Conservation (phyloP, 2,797 vertebrate species). For the Poeciliopsis paucimaculata region DNA sequence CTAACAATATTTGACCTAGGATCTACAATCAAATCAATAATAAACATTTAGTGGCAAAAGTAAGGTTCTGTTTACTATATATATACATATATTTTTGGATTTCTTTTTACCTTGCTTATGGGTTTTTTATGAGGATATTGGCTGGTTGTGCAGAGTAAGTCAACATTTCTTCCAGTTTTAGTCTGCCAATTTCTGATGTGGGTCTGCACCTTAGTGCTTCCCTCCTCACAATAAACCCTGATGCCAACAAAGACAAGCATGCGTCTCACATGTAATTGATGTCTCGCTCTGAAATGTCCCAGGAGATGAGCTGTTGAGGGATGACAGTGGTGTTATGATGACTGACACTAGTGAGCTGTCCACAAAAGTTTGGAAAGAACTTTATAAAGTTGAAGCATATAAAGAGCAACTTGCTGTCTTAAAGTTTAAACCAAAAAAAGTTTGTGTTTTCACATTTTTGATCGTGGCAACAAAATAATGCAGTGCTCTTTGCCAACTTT, state of each 20-base stretch:
- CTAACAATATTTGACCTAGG: not conserved
- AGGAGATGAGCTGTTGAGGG: conserved; percentile 7
- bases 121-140: not conserved
- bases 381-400: not conserved
- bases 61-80: not conserved
- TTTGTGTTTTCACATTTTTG: conserved; percentile 1
- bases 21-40: not conserved
- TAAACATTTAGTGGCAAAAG: not conserved
- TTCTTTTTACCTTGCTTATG: not conserved
- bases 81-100: not conserved
- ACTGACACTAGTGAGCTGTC: conserved; percentile 2
- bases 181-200: not conserved
- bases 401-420: not conserved
- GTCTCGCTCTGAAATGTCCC: not conserved
- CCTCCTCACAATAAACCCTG: not conserved
- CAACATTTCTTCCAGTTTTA: not conserved
- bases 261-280: conserved; percentile 8
- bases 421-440: not conserved
- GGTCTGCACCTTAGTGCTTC: not conserved
- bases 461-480: not conserved
- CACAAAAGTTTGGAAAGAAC: conserved; percentile 1
- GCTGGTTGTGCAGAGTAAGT: not conserved
- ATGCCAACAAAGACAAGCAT: not conserved
- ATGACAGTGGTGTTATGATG: conserved; percentile 2
- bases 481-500: not conserved